Percentiles rank a stretch among this genome's conserved stretches.
These are phyloP conservation scores for Elegia similella DNA, from an alignment of 2,888 invertebrate species.

Conservation along the genomic window DNA sequence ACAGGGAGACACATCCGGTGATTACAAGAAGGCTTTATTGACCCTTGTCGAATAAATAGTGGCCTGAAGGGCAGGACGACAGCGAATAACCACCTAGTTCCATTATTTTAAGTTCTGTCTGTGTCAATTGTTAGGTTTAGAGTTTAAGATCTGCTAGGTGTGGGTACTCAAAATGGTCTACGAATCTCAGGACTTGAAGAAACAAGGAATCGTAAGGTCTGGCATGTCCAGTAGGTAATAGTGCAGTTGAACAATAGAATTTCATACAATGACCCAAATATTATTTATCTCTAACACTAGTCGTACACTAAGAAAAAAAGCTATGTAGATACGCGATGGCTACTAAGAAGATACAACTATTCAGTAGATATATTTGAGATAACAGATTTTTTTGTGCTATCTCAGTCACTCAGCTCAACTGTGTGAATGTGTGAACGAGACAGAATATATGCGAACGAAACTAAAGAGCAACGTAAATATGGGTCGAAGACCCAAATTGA, in stretches of 20 bases:
- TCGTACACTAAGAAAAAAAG: background rate
- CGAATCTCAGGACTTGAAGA: conserved; percentile 7
- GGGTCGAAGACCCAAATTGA: too few relatives aligned
- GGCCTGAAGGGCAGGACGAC: conserved; percentile 44
- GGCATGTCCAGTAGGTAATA: conserved; percentile 28
- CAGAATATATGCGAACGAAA: too few relatives aligned
- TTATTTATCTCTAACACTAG: background rate
- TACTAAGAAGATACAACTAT: too few relatives aligned
- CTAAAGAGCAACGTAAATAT: too few relatives aligned
- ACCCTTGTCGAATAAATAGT: conserved; percentile 87
- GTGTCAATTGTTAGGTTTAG: conserved; percentile 69
- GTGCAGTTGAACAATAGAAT: conserved; percentile 31
- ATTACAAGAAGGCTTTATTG: conserved; percentile 95
- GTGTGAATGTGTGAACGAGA: too few relatives aligned
- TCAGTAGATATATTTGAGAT: too few relatives aligned
- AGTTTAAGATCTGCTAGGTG: conserved; percentile 36
- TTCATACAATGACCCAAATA: background rate
- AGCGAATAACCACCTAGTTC: conserved; percentile 57
- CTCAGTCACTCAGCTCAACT: too few relatives aligned
- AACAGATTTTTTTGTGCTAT: too few relatives aligned
- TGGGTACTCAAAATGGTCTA: conserved; percentile 19
- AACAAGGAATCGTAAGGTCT: conserved; percentile 4
- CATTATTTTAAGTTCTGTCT: conserved; percentile 58
- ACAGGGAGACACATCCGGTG: conserved; percentile 95
- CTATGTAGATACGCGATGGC: background rate